Percentiles rank a stretch among this genome's conserved stretches.
Evolutionary conservation across 2,888 invertebrate species (phyloP).

Genomic region (Patella ulyssiponensis): DNA sequence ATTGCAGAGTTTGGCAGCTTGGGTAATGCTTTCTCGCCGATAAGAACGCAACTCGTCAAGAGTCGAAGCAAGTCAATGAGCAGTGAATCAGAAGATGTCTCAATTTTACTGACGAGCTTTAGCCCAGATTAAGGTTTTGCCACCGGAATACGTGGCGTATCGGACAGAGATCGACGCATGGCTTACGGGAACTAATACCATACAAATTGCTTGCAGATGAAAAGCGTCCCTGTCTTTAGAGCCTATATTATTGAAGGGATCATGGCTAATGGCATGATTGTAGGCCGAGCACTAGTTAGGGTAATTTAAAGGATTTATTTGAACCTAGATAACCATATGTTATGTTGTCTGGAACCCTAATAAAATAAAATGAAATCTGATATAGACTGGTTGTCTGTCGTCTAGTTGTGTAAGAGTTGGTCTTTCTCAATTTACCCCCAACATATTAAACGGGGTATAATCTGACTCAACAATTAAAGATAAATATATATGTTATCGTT

Average conservation of each 20-base stretch:
- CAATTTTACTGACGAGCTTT: constrained; percentile 46
- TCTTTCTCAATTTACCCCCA: too few relatives aligned
- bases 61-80: constrained; percentile 56
- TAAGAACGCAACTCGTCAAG: constrained; percentile 28
- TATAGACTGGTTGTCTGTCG: too few relatives aligned
- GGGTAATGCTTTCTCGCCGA: constrained; percentile 1
- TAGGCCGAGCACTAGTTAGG: not conserved
- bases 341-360: not conserved
- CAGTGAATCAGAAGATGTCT: constrained; percentile 57
- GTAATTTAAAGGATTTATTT: constrained; percentile 3
- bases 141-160: not conserved
- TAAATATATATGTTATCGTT: too few relatives aligned
- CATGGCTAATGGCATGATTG: not conserved
- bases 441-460: too few relatives aligned
- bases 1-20: constrained; percentile 4
- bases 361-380: not conserved
- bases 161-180: constrained; percentile 17
- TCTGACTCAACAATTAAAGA: too few relatives aligned
- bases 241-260: not conserved
- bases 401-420: too few relatives aligned
- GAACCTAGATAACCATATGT: constrained; percentile 4
- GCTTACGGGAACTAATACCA: constrained; percentile 47
- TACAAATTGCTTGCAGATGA: constrained; percentile 55
- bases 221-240: constrained; percentile 14
- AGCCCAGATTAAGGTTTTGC: constrained; percentile 36